These are phyloP conservation scores for Nicator chloris DNA, from an alignment of 2,113 vertebrate genomes.

Conservation along the genomic window DNA sequence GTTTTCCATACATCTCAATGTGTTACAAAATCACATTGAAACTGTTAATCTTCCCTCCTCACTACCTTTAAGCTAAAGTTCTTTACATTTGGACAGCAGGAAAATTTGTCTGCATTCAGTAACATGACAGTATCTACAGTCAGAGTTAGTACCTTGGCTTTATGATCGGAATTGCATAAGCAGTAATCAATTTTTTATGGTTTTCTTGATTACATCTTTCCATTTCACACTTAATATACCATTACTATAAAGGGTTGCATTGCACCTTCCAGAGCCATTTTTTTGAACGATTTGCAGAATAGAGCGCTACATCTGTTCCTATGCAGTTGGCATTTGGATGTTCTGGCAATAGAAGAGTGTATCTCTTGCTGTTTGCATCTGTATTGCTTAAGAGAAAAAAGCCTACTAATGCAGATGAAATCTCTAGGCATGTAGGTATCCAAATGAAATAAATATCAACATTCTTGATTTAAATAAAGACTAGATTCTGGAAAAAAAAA, in stretches of 20 bases:
- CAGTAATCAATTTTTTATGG: neutral
- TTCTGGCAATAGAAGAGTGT: neutral
- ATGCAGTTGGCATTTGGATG: neutral
- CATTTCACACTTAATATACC: constrained; percentile 6
- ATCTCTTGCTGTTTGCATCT: neutral
- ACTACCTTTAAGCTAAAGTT: neutral
- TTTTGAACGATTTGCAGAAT: neutral
- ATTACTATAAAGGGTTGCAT: neutral
- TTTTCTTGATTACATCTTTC: neutral
- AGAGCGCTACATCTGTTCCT: neutral
- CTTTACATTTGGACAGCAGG: neutral
- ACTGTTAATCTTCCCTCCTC: neutral
- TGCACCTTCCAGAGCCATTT: neutral
- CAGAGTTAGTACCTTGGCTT: neutral
- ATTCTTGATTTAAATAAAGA: neutral
- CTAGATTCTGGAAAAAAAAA: neutral
- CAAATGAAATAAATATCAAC: neutral
- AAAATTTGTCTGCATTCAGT: neutral
- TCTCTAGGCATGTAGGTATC: neutral
- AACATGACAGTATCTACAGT: neutral
- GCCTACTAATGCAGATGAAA: neutral
- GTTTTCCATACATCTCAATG: neutral
- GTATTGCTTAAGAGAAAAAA: neutral
- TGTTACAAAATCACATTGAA: neutral
- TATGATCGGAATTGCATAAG: neutral